Conservation (phyloP, 2,888 invertebrate genomes). For the Zelleria hepariella region DNA sequence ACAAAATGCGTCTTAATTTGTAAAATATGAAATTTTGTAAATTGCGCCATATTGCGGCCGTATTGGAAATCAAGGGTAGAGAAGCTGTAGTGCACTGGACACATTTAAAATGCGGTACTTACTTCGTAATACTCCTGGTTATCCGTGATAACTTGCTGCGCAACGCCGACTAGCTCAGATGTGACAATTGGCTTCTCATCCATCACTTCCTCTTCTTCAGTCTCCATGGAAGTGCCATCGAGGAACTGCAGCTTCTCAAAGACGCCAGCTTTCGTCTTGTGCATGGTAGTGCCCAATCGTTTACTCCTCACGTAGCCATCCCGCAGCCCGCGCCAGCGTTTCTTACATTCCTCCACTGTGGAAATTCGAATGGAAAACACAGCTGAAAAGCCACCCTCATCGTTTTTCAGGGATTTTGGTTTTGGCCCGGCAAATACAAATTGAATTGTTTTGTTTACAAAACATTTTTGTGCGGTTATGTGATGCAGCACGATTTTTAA, state of each 20-base stretch:
- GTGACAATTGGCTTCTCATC: no score
- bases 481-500: constrained; percentile 30
- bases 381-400: no score
- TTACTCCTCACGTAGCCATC: constrained; percentile 68
- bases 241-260: constrained; percentile 53
- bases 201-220: constrained; percentile 4
- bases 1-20: no score
- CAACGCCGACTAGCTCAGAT: no score
- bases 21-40: no score
- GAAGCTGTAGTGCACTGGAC: not conserved
- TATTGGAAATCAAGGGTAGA: no score
- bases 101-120: not conserved
- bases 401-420: no score
- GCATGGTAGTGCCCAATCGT: constrained; percentile 41
- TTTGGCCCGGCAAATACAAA: not conserved
- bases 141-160: constrained; percentile 58
- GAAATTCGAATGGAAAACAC: no score
- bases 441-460: not conserved
- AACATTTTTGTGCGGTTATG: constrained; percentile 21
- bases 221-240: constrained; percentile 27
- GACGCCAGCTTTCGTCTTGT: constrained; percentile 43
- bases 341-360: constrained; percentile 71
- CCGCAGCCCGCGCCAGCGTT: constrained; percentile 67
- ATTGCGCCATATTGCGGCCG: no score
- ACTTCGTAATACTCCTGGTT: constrained; percentile 65